A percentile compares a stretch with the other conserved stretches of the same genome.
These are phyloP conservation scores for Bombus cullumanus DNA, from an alignment of 1,140 invertebrate species.

Conservation along the genomic window DNA sequence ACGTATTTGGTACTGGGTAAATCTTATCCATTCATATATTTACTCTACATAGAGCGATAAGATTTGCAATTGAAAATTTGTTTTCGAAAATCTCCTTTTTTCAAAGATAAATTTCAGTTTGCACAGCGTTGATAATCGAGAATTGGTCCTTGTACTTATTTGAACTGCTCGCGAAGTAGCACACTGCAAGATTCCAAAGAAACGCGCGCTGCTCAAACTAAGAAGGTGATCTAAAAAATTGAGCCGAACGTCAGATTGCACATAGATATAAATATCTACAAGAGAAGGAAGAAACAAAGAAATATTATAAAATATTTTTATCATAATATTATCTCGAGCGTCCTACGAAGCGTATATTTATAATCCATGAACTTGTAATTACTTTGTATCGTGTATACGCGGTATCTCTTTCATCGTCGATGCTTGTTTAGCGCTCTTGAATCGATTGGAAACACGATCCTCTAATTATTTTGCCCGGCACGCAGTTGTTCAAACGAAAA, in stretches of 20 bases:
- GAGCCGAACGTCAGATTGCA: neutral
- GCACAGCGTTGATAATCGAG: constrained; percentile 5
- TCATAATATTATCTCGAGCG: neutral
- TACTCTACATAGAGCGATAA: neutral
- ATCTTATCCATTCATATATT: neutral
- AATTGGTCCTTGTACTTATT: constrained; percentile 7
- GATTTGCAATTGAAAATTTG: constrained; percentile 5
- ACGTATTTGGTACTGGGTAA: neutral
- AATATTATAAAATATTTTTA: neutral
- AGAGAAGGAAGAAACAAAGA: neutral
- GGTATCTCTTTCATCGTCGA: neutral
- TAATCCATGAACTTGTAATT: neutral
- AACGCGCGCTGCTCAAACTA: neutral
- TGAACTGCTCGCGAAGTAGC: neutral
- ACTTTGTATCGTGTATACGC: neutral
- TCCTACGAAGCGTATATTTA: neutral
- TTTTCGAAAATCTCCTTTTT: neutral
- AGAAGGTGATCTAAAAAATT: neutral
- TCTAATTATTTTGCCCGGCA: constrained; percentile 2
- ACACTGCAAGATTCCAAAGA: neutral
- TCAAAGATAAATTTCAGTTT: neutral
- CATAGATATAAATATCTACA: neutral
- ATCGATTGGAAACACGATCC: constrained; percentile 30
- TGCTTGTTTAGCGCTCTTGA: neutral
- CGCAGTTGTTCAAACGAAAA: constrained; percentile 1